phyloP scores from a whole-genome alignment of 2,113 vertebrate species.

The Ahaetulla prasina region DNA sequence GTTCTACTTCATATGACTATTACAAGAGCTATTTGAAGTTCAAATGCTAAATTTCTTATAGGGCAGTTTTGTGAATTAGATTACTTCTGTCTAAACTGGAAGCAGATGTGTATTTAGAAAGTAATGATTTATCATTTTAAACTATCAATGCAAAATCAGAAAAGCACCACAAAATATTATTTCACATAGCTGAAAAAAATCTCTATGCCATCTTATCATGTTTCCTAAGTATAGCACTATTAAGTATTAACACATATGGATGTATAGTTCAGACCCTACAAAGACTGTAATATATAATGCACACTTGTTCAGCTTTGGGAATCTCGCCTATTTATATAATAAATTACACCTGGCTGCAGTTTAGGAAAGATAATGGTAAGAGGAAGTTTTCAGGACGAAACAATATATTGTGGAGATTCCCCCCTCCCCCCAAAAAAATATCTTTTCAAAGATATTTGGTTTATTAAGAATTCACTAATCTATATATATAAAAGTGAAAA shows the following conservation, averaged over 20 bases:
- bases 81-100: neutral
- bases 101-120: neutral
- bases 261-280: neutral
- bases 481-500: too few relatives aligned
- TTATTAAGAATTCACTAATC: too few relatives aligned
- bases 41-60: neutral
- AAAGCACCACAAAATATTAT: neutral
- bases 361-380: neutral
- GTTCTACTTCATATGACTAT: neutral
- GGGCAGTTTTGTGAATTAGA: neutral
- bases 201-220: neutral
- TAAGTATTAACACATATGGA: neutral
- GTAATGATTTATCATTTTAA: neutral
- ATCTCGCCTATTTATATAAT: neutral
- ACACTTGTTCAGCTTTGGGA: neutral
- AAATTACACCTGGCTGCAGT: neutral
- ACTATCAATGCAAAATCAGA: neutral
- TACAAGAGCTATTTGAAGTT: neutral
- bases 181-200: neutral
- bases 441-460: neutral
- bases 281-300: neutral
- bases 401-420: neutral
- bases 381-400: neutral
- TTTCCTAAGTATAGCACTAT: neutral
- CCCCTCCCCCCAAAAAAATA: neutral